Base-by-base conservation (phyloP, 1,140 invertebrate species). In the Drosophila fuyamai region DNA sequence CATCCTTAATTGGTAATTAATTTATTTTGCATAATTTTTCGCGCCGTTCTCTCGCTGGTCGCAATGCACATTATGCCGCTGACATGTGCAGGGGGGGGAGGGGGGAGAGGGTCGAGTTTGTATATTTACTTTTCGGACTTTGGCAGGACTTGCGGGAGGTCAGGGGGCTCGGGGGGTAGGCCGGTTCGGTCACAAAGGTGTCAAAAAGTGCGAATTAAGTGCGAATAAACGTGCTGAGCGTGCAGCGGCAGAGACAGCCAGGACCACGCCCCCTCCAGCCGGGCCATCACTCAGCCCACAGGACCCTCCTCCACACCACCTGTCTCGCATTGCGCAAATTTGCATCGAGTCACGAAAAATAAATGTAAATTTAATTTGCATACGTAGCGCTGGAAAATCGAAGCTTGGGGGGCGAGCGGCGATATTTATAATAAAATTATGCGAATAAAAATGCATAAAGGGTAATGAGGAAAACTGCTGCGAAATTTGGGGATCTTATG, bases 121-220 rank as follows among this genome's bases (percentile, higher is more conserved):
- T 84, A 74, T 83, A 86, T 86, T 86, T 86, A 73, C 79, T 79
- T 85, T 85, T 67, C 40, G 13, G 43, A 43, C 56, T 35, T 36
- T n/a, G 71, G 59, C 41, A 23, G 23, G n/a, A 57, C 58, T 65
- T 5, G 43, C 35, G 16, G 12, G 4, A 2, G 10, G 3, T 4
- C 9, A 16, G 4, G 10, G 46, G 6, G 38, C 5, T 12, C 10
- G 23, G 14, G 43, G 16, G 16, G 7, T 1, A 23, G 23, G 23
- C 23, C 13, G 9, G n/a, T 14, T 44, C 55, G 63, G 57, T 54
- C 41, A 77, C 50, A 88, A 86, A 86, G 82, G 82, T 86, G 82
- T 86, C 82, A 86, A 86, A 86, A 86, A 86, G 83, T 86, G 83
- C 83, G 84, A 86, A 86, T 86, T 86, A 86, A 88, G 83, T 88